Conservation (phyloP, 2,113 vertebrate genomes). For the Bombycilla garrulus region DNA sequence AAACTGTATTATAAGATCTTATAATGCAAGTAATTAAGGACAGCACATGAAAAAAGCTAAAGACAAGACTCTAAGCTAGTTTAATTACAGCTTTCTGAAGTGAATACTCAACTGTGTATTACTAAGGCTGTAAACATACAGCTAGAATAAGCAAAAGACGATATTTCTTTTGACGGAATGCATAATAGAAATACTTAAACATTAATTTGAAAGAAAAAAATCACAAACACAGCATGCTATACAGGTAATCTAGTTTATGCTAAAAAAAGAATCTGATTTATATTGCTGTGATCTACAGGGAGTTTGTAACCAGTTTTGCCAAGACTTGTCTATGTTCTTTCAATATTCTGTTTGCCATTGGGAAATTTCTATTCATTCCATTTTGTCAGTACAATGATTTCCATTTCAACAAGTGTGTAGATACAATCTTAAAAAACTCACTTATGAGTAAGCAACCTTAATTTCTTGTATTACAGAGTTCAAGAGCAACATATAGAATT, state of each 20-base stretch:
- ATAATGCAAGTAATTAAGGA: not conserved
- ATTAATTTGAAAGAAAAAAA: not conserved
- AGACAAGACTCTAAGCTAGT: not conserved
- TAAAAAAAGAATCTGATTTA: not conserved
- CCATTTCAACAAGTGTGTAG: not conserved
- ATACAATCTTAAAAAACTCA: not conserved
- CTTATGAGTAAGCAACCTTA: not conserved
- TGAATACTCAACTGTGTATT: not conserved
- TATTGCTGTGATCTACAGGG: not conserved
- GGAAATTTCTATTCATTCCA: not conserved
- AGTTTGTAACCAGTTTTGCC: not conserved
- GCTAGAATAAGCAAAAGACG: not conserved
- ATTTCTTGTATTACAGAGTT: slow-evolving; percentile 4
- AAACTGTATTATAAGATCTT: not conserved
- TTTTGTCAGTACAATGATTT: not conserved
- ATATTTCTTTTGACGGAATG: not conserved
- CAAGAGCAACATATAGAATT: not conserved
- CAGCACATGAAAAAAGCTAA: not conserved
- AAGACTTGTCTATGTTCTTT: not conserved
- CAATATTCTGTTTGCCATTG: not conserved
- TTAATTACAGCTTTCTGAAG: not conserved
- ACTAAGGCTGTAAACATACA: not conserved
- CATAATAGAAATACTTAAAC: not conserved
- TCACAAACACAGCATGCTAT: not conserved
- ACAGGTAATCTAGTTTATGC: not conserved